Percentiles rank a stretch among this genome's conserved stretches.
phyloP scores from a whole-genome alignment of 2,888 invertebrate species.

The Drosophila meridiana region DNA sequence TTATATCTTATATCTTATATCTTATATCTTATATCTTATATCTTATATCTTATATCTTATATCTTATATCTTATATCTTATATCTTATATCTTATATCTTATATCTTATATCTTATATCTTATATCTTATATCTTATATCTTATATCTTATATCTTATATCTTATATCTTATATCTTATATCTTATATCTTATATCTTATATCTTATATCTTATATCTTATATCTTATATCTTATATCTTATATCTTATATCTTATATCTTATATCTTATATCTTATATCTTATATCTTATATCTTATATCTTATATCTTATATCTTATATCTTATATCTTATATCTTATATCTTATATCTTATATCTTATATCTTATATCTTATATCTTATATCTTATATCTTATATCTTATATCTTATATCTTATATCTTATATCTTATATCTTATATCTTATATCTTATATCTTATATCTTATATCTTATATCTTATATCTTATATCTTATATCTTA shows the following conservation, averaged over 20 bases:
- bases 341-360: neutral
- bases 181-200: neutral
- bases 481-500: constrained; percentile 3
- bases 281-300: neutral
- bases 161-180: neutral
- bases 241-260: neutral
- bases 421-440: constrained; percentile 3
- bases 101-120: too few relatives aligned
- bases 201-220: neutral
- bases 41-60: too few relatives aligned
- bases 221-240: neutral
- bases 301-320: neutral
- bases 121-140: too few relatives aligned
- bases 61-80: too few relatives aligned
- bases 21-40: too few relatives aligned
- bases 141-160: too few relatives aligned
- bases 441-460: constrained; percentile 3
- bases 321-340: neutral
- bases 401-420: constrained; percentile 1
- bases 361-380: constrained; percentile 1
- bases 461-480: constrained; percentile 4
- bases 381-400: neutral
- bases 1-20: too few relatives aligned
- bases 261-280: neutral
- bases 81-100: too few relatives aligned